Conservation (phyloP, 2,797 vertebrate genomes). For the Scyliorhinus canicula region DNA sequence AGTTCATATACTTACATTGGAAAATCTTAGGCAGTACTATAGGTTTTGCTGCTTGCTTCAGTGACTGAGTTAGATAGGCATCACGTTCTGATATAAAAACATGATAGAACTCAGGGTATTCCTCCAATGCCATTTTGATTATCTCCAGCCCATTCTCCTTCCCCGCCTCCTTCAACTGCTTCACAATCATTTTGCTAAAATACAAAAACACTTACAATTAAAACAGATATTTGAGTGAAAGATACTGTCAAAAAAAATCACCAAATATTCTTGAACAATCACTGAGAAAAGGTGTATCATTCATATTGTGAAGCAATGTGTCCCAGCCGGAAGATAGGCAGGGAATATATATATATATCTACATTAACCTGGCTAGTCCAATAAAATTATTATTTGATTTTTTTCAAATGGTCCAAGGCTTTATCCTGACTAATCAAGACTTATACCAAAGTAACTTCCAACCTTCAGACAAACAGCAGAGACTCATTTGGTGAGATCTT, state of each 20-base stretch:
- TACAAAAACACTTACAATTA: neutral
- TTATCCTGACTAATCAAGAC: too few species aligned
- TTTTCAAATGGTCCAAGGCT: too few species aligned
- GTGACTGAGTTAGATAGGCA: slow-evolving; percentile 26
- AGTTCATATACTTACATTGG: neutral
- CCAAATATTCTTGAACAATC: neutral
- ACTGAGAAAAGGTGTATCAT: neutral
- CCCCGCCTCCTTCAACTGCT: slow-evolving; percentile 32
- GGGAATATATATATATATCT: too few species aligned
- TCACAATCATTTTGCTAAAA: neutral
- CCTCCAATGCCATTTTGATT: neutral
- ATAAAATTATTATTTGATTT: too few species aligned
- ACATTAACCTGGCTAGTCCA: too few species aligned
- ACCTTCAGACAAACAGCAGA: too few species aligned
- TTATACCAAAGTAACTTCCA: too few species aligned
- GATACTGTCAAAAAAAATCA: neutral
- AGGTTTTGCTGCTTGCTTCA: slow-evolving; percentile 15
- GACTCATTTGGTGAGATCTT: too few species aligned
- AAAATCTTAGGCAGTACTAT: neutral
- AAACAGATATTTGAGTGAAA: neutral
- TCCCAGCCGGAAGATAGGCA: too few species aligned
- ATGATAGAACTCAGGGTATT: neutral
- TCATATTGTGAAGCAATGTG: neutral
- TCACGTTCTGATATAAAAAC: slow-evolving; percentile 33
- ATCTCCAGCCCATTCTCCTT: slow-evolving; percentile 13